Percentiles rank a stretch among this genome's conserved stretches.
phyloP scores from a whole-genome alignment of 2,113 vertebrate species.

The Origma solitaria region DNA sequence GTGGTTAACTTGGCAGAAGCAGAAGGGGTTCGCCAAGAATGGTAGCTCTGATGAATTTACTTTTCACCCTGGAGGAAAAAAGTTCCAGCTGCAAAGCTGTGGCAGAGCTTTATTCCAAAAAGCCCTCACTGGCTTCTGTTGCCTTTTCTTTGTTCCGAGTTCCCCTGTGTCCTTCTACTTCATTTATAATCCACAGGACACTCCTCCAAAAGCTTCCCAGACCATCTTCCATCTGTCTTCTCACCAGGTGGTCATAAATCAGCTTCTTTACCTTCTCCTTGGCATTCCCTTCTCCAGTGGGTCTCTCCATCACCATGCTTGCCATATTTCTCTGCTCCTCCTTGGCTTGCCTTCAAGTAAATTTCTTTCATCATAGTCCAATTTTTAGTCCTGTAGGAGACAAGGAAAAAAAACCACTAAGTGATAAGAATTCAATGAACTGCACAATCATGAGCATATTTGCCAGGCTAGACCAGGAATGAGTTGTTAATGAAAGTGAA shows the following conservation, averaged over 20 bases:
- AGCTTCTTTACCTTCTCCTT: neutral
- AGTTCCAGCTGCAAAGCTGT: neutral
- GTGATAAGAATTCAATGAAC: neutral
- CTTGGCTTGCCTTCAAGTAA: neutral
- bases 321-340: neutral
- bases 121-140: neutral
- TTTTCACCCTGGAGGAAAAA: neutral
- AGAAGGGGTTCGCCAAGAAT: neutral
- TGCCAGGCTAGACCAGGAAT: neutral
- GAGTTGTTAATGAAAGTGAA: neutral
- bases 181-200: neutral
- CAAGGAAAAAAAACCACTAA: neutral
- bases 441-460: neutral
- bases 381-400: neutral
- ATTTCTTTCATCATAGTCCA: neutral
- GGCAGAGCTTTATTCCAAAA: neutral
- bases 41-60: neutral
- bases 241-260: neutral
- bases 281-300: neutral
- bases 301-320: neutral
- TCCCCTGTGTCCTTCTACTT: neutral
- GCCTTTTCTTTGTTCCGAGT: neutral
- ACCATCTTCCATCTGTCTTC: neutral
- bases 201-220: neutral
- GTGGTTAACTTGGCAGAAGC: neutral